Base-by-base conservation (phyloP, 2,888 invertebrate species). In the Papilio elwesi region DNA sequence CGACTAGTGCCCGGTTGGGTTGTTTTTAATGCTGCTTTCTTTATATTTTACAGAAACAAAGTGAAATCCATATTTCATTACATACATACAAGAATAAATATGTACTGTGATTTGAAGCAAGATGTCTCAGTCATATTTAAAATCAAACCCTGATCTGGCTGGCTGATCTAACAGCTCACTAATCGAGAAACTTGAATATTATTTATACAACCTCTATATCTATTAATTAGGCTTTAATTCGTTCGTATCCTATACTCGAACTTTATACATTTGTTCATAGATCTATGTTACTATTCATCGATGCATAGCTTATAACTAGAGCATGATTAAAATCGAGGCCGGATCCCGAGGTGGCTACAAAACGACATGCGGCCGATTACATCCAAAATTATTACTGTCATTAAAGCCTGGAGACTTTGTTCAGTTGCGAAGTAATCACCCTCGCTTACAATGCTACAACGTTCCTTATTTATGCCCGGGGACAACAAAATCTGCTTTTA, bases 321-420 rank as follows among this genome's bases (percentile, higher is more conserved):
- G 82, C 83, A 76, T 82, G 91, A 87, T 90, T 92, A 90, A 92
- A 92, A 91, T 90, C 87, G 84, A 82, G 86, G 86, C 85, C 82
- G 80, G 85, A 85, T 91, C 92, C 92, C 92, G 89, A 90, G 91
- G 90, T 90, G 88, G 83, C 88, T 87, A 89, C 90, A 90, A 89
- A 91, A 86, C 88, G 88, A 85, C 86, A 83, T 87, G 88, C 84
- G 86, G 87, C 85, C 91, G 89, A 92, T 92, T 93, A 92, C 88
- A 89, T 89, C 87, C 90, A 63, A 89, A 93, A 92, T 93, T 93
- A 93, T 93, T 88, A 88, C 90, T 84, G 86, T 90, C 91, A 92
- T 93, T 93, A 93, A 85, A 85, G 87, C 83, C 84, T 84, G 83
- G 83, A 82, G 81, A 82, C 82, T 83, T 84, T 74, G 84, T 84